Evolutionary conservation across 1,140 invertebrate genomes (phyloP).

Genomic region (Drosophila kikkawai): DNA sequence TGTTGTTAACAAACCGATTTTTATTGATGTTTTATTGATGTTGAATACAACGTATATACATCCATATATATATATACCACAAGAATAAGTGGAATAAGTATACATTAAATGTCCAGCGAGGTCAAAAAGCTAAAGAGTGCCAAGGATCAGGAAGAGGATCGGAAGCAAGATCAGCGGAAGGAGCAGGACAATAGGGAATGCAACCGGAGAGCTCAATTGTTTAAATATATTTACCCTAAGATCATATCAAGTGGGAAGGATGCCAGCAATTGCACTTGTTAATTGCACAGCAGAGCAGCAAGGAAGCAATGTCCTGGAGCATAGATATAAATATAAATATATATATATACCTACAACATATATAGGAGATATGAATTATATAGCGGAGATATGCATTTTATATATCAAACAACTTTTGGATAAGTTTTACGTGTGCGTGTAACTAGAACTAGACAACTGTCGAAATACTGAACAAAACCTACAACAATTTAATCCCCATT

Average conservation of each 20-base stretch:
- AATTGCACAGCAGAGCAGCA: constrained; percentile 46
- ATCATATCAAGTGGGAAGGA: constrained; percentile 48
- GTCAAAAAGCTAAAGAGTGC: constrained; percentile 18
- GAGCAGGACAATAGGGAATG: constrained; percentile 56
- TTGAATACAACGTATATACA: constrained; percentile 69
- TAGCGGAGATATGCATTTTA: constrained; percentile 70
- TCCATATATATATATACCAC: constrained; percentile 13
- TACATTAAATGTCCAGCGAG: constrained; percentile 52
- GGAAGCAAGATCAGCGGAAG: background rate
- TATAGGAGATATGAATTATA: constrained; percentile 33
- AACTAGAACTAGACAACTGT: constrained; percentile 37
- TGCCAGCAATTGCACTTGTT: constrained; percentile 71
- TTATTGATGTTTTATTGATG: constrained; percentile 77
- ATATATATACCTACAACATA: constrained; percentile 31
- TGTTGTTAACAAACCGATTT: constrained; percentile 76
- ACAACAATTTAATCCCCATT: constrained; percentile 11
- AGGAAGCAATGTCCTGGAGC: constrained; percentile 8
- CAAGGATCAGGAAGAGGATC: background rate
- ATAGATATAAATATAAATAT: constrained; percentile 23
- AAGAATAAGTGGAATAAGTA: constrained; percentile 43
- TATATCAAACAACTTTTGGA: constrained; percentile 74
- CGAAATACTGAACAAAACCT: constrained; percentile 17
- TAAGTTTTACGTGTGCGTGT: constrained; percentile 75
- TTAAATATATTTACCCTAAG: constrained; percentile 28
- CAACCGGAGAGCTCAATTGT: constrained; percentile 62